Percentiles rank a stretch among this genome's conserved stretches.
Evolutionary conservation across 2,113 vertebrate genomes (phyloP).

Genomic region (Grus americana): DNA sequence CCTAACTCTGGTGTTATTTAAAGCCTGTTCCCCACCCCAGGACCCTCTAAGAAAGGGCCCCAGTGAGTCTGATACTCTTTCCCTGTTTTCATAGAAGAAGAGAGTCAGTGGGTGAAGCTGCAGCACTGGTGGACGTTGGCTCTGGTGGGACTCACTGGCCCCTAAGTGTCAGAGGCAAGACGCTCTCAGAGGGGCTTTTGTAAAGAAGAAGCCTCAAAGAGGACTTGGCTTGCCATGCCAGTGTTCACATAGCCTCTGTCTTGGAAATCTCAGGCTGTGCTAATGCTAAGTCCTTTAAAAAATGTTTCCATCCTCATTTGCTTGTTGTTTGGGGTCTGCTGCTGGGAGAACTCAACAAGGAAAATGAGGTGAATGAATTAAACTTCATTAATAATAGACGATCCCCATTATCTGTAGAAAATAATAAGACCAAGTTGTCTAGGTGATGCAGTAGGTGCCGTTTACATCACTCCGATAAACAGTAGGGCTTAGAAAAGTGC

Average conservation of each 20-base stretch:
- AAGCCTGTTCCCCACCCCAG: not conserved
- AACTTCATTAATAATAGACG: not conserved
- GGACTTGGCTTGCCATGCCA: not conserved
- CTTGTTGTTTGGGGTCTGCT: not conserved
- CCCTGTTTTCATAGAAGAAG: not conserved
- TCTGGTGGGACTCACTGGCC: not conserved
- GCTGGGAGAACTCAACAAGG: not conserved
- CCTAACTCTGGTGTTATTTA: not conserved
- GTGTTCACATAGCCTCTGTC: not conserved
- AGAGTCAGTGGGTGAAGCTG: not conserved
- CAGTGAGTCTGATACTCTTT: not conserved
- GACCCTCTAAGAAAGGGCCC: not conserved
- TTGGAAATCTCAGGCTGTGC: not conserved
- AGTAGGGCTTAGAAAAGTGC: not conserved
- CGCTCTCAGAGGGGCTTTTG: not conserved
- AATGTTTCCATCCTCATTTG: not conserved
- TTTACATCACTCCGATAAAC: not conserved
- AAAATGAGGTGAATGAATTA: not conserved
- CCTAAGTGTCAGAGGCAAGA: fast-evolving
- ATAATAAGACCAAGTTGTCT: not conserved
- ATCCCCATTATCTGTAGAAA: not conserved
- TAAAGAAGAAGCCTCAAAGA: not conserved
- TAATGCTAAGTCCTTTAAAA: not conserved
- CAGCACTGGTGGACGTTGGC: fast-evolving
- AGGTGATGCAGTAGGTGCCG: not conserved